phyloP scores from a whole-genome alignment of 1,140 invertebrate species.

The Octopus bimaculoides region DNA sequence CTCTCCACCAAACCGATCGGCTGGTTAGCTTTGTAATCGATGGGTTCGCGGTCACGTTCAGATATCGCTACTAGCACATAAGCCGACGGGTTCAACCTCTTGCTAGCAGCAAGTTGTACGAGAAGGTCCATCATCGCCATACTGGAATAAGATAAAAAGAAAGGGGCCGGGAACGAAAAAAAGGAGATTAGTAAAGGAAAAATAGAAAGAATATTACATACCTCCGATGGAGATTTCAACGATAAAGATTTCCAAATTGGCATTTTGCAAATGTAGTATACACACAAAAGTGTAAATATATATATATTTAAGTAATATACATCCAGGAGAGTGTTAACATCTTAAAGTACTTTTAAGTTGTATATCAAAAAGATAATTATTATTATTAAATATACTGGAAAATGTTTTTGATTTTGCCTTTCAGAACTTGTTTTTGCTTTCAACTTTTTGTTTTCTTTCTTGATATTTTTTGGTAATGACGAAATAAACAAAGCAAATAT shows the following conservation, averaged over 20 bases:
- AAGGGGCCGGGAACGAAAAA: neutral
- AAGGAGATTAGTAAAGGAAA: neutral
- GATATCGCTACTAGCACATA: slow-evolving; percentile 68
- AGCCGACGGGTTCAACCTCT: slow-evolving; percentile 71
- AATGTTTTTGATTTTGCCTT: no score
- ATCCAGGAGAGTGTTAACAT: no score
- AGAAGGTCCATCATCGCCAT: slow-evolving; percentile 82
- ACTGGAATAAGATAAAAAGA: slow-evolving; percentile 58
- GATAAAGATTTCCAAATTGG: neutral
- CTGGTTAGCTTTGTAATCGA: slow-evolving; percentile 76
- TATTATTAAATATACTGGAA: no score
- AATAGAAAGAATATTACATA: neutral
- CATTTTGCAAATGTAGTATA: neutral
- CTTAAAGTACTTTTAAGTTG: no score
- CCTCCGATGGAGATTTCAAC: neutral
- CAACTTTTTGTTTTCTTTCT: no score
- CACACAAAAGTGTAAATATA: no score
- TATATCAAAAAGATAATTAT: no score
- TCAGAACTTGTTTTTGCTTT: no score
- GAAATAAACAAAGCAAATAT: no score
- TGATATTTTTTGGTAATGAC: no score
- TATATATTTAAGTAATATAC: no score
- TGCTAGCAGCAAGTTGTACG: slow-evolving; percentile 72
- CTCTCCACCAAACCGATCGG: slow-evolving; percentile 64
- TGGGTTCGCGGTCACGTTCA: slow-evolving; percentile 60